Conservation (phyloP, 2,888 invertebrate species). For the Xestia c-nigrum region DNA sequence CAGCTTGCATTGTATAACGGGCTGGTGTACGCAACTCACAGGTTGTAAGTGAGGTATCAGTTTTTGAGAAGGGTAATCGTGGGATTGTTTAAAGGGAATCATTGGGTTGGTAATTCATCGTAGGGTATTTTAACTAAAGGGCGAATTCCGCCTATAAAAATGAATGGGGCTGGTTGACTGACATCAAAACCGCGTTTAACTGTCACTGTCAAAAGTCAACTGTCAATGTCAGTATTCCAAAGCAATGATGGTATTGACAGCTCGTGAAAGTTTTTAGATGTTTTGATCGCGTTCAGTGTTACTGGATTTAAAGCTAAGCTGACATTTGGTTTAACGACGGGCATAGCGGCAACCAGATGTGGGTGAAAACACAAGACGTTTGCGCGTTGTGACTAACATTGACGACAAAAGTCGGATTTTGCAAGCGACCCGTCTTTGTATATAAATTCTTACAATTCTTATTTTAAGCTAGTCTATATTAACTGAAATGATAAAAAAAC, state of each 20-base stretch:
- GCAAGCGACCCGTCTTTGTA: neutral
- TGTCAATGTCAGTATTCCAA: neutral
- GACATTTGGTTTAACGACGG: neutral
- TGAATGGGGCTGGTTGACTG: neutral
- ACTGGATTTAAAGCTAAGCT: neutral
- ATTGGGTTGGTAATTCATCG: neutral
- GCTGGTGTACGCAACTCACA: conserved; percentile 2
- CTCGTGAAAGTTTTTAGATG: no score
- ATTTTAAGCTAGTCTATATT: neutral
- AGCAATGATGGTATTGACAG: neutral
- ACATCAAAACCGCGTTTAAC: neutral
- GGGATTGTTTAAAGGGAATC: neutral
- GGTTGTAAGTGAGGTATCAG: neutral
- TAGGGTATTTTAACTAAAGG: neutral
- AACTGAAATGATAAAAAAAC: neutral
- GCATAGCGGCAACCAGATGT: conserved; percentile 9
- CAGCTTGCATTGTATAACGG: neutral
- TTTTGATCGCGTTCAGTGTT: neutral
- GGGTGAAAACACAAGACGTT: neutral
- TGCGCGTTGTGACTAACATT: neutral
- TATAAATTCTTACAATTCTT: neutral
- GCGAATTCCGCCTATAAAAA: neutral
- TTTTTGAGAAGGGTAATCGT: neutral
- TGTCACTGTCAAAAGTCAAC: neutral
- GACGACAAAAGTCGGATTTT: neutral